phyloP scores from a whole-genome alignment of 2,888 invertebrate genomes.

The Eristalis intricaria region DNA sequence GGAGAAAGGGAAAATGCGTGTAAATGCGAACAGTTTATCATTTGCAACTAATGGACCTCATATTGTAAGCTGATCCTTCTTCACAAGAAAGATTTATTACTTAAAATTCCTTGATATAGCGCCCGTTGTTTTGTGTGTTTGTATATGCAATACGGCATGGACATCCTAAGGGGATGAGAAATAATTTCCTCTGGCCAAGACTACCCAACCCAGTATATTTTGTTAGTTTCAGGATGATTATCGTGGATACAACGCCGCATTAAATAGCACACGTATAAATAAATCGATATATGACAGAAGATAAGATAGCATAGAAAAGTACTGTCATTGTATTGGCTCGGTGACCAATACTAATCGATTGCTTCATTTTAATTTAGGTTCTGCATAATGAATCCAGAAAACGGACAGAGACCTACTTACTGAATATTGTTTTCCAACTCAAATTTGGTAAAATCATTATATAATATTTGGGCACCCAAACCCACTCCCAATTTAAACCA shows the following conservation, averaged over 20 bases:
- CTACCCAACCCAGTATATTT: too few species aligned
- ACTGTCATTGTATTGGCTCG: neutral
- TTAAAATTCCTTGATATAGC: neutral
- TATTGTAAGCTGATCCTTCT: neutral
- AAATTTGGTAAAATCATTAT: too few species aligned
- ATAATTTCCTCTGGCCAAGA: too few species aligned
- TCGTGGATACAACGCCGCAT: neutral
- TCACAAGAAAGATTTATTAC: neutral
- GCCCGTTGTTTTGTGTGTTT: neutral
- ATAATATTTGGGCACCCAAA: too few species aligned
- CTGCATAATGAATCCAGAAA: too few species aligned
- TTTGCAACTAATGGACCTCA: neutral
- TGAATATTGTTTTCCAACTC: too few species aligned
- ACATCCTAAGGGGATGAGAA: too few species aligned
- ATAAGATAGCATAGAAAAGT: neutral
- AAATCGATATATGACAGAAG: neutral
- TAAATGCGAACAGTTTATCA: conserved; percentile 19
- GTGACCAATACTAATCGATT: neutral
- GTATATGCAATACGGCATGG: too few species aligned
- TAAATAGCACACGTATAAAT: neutral
- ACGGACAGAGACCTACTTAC: too few species aligned
- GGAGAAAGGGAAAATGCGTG: neutral
- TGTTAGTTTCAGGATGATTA: neutral
- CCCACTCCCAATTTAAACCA: too few species aligned
- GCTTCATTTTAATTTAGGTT: neutral